These are phyloP conservation scores for Aspidapion aeneum DNA, from an alignment of 2,888 invertebrate species.

Conservation along the genomic window DNA sequence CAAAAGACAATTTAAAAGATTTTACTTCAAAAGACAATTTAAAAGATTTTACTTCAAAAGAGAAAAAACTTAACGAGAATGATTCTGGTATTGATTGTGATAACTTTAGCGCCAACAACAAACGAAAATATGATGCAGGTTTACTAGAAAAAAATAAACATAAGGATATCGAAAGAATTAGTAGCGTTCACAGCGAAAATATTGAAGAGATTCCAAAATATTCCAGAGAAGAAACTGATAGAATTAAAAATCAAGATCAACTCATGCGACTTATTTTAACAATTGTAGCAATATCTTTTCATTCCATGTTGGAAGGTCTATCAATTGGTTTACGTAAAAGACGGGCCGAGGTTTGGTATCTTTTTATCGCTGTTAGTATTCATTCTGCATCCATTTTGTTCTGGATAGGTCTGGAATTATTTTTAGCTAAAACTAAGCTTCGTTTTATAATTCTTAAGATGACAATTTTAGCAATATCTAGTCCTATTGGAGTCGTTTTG, in stretches of 20 bases:
- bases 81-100: not conserved
- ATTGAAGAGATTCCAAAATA: slow-evolving; percentile 13
- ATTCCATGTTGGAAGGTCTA: slow-evolving; percentile 55
- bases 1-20: not conserved
- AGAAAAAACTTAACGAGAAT: not conserved
- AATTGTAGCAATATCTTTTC: slow-evolving; percentile 52
- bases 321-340: slow-evolving; percentile 52
- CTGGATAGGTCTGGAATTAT: slow-evolving; percentile 53
- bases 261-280: slow-evolving; percentile 47
- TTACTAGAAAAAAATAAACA: not conserved
- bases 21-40: not conserved
- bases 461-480: slow-evolving; percentile 48
- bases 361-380: slow-evolving; percentile 52
- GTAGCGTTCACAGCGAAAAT: not conserved
- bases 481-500: slow-evolving; percentile 51
- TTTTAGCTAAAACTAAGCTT: slow-evolving; percentile 46
- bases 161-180: not conserved
- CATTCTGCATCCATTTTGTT: slow-evolving; percentile 54
- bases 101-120: not conserved
- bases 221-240: slow-evolving; percentile 25
- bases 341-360: slow-evolving; percentile 50
- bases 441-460: slow-evolving; percentile 47
- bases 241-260: slow-evolving; percentile 33
- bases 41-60: not conserved
- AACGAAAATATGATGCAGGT: not conserved